A percentile compares a stretch with the other conserved stretches of the same genome.
These are phyloP conservation scores for Xenopus borealis DNA, from an alignment of 2,113 vertebrate species.

Conservation along the genomic window DNA sequence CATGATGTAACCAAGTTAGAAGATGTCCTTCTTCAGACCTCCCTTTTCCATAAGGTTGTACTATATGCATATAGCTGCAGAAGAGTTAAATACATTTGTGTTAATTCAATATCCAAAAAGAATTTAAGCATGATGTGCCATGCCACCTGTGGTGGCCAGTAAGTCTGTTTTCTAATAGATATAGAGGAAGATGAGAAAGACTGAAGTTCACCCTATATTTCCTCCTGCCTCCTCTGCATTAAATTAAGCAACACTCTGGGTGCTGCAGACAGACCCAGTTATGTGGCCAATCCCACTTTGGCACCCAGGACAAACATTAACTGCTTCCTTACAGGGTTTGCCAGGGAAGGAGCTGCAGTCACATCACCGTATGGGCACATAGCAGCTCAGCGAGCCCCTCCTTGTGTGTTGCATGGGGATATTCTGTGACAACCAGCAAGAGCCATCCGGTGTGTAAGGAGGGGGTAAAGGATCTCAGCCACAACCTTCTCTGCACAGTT, in stretches of 20 bases:
- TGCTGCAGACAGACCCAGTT: background rate
- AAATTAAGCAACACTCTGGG: background rate
- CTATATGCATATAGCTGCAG: no score
- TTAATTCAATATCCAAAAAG: no score
- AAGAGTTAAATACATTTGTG: no score
- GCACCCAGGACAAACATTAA: conserved; percentile 20
- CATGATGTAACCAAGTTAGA: no score
- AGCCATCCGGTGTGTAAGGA: conserved; percentile 47
- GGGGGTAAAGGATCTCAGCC: conserved; percentile 42
- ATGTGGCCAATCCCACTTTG: conserved; percentile 21
- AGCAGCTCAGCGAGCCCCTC: background rate
- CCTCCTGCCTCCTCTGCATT: no score
- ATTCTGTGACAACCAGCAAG: conserved; percentile 60
- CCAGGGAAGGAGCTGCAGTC: conserved; percentile 37
- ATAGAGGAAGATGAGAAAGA: no score
- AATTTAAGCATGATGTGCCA: no score
- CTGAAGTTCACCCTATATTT: no score
- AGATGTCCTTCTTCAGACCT: no score
- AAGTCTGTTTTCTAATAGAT: no score
- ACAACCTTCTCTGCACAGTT: conserved; percentile 47
- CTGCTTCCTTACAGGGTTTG: conserved; percentile 13
- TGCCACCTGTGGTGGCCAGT: no score
- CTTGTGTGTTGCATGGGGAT: conserved; percentile 37
- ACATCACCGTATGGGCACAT: conserved; percentile 3
- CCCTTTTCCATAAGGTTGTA: no score